Evolutionary conservation across 2,113 vertebrate genomes (phyloP).

Genomic region (Silurus meridionalis): DNA sequence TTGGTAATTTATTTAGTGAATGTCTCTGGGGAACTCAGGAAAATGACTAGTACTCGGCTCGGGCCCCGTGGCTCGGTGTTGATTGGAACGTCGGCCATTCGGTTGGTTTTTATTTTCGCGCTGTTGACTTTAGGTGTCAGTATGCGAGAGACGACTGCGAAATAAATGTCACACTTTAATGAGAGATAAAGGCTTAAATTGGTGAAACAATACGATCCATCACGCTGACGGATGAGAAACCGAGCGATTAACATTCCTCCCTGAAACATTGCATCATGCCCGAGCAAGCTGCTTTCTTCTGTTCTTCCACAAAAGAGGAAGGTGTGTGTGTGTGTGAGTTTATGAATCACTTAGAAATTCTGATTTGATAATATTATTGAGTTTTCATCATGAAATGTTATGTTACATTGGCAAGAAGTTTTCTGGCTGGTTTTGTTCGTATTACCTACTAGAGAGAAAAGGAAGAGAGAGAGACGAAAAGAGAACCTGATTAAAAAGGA

Average conservation of each 20-base stretch:
- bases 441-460: no score
- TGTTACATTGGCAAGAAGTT: no score
- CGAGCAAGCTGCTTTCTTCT: conserved; percentile 24
- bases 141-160: conserved; percentile 56
- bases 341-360: neutral
- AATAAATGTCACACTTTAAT: conserved; percentile 63
- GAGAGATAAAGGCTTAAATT: conserved; percentile 66
- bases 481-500: no score
- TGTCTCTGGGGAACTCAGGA: conserved; percentile 60
- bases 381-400: no score
- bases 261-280: conserved; percentile 51
- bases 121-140: conserved; percentile 63
- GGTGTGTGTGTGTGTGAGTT: neutral
- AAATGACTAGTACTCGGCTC: conserved; percentile 58
- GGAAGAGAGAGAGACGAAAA: no score
- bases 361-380: no score
- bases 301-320: neutral
- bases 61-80: conserved; percentile 54
- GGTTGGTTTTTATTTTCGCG: conserved; percentile 65
- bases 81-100: conserved; percentile 67
- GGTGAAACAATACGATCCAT: conserved; percentile 66
- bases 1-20: conserved; percentile 64
- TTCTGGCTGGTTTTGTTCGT: no score
- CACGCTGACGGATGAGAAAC: conserved; percentile 59
- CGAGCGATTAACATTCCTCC: conserved; percentile 57